phyloP scores from a whole-genome alignment of 2,888 invertebrate species.

The Erebia aethiops region DNA sequence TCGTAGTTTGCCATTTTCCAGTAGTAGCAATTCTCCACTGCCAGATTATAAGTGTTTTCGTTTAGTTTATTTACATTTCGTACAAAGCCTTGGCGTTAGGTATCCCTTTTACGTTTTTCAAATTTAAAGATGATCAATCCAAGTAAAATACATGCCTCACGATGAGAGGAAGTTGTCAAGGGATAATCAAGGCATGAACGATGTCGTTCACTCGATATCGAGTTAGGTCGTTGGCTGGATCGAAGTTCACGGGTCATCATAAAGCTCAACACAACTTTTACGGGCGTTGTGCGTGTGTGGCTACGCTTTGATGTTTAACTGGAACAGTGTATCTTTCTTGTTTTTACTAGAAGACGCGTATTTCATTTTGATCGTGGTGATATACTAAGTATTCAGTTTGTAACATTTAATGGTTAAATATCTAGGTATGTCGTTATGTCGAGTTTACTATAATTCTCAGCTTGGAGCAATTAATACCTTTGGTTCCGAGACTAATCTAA shows the following conservation, averaged over 20 bases:
- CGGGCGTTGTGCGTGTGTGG: background rate
- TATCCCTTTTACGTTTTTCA: background rate
- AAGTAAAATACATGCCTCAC: constrained; percentile 37
- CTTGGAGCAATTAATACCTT: no score
- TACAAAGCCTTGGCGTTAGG: background rate
- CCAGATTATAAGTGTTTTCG: background rate
- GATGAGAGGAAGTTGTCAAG: constrained; percentile 71
- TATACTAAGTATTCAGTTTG: background rate
- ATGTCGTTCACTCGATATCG: constrained; percentile 72
- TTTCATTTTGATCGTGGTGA: background rate
- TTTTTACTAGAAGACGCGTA: background rate
- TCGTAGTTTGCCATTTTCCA: background rate
- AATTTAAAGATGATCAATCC: constrained; percentile 12
- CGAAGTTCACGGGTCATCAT: constrained; percentile 58
- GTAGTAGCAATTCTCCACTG: background rate
- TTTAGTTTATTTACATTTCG: background rate
- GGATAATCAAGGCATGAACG: constrained; percentile 75
- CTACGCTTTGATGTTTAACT: constrained; percentile 24
- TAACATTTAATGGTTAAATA: background rate
- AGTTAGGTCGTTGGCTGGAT: constrained; percentile 67
- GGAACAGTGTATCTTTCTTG: constrained; percentile 12
- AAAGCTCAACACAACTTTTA: constrained; percentile 36
- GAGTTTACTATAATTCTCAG: no score
- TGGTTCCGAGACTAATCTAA: no score
- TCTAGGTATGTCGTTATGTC: no score